These are phyloP conservation scores for Diplosoma virens DNA, from an alignment of 23 tunicate genomes.

Conservation along the genomic window DNA sequence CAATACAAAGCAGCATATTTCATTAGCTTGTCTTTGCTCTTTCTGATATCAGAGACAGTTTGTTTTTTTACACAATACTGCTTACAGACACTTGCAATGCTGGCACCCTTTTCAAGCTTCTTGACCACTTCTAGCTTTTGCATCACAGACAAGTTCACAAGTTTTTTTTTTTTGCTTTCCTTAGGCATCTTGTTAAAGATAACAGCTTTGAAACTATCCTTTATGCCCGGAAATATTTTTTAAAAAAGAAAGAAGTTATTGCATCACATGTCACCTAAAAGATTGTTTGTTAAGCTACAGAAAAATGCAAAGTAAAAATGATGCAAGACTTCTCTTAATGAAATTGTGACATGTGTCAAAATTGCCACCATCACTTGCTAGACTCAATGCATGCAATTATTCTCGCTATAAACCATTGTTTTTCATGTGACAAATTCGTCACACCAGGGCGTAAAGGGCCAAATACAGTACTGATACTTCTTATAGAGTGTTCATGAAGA, in stretches of 20 bases:
- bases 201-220: background rate
- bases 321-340: too few species aligned
- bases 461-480: background rate
- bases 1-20: conserved; percentile 12
- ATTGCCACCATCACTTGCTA: too few species aligned
- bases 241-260: too few species aligned
- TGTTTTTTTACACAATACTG: background rate
- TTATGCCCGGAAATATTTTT: too few species aligned
- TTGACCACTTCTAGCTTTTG: background rate
- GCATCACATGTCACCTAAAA: too few species aligned
- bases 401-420: too few species aligned
- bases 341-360: too few species aligned
- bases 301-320: too few species aligned
- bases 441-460: background rate
- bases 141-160: conserved; percentile 14
- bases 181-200: background rate
- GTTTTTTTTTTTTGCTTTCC: background rate
- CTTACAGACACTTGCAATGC: background rate
- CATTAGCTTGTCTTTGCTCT: conserved; percentile 7
- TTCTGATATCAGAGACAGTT: background rate
- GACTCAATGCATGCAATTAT: too few species aligned
- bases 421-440: too few species aligned
- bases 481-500: background rate
- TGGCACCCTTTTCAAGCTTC: conserved; percentile 1
- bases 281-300: too few species aligned